Evolutionary conservation across 1,140 invertebrate species (phyloP).

Genomic region (Rhyzopertha dominica): DNA sequence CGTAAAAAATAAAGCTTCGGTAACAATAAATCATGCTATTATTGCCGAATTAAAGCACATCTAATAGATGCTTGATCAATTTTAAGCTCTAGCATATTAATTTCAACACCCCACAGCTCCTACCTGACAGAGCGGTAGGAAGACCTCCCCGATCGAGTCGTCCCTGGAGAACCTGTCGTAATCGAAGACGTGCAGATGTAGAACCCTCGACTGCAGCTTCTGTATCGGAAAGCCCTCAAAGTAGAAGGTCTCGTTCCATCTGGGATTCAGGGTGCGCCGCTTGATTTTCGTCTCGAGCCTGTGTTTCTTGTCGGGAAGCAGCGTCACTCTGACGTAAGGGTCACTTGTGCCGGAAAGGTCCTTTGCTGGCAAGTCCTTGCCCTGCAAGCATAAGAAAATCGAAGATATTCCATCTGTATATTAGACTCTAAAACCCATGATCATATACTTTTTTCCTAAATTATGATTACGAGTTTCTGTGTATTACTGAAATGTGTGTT

Average conservation of each 20-base stretch:
- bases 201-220: conserved; percentile 83
- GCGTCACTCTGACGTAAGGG: conserved; percentile 85
- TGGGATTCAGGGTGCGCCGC: conserved; percentile 87
- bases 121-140: conserved; percentile 88
- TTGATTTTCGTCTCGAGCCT: conserved; percentile 97
- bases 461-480: no score
- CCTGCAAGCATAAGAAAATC: conserved; percentile 60
- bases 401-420: neutral
- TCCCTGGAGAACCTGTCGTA: conserved; percentile 93
- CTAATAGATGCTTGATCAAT: no score
- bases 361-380: conserved; percentile 90
- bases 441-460: no score
- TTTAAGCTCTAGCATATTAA: no score
- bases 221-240: conserved; percentile 95
- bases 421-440: neutral
- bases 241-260: conserved; percentile 98
- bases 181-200: conserved; percentile 93
- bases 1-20: no score
- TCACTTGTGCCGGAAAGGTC: conserved; percentile 92
- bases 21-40: no score
- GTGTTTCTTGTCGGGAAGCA: conserved; percentile 94
- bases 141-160: conserved; percentile 95
- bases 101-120: no score
- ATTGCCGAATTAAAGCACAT: no score
- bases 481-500: no score